Percentiles rank a stretch among this genome's conserved stretches.
Evolutionary conservation across 2,113 vertebrate genomes (phyloP).

Genomic region (Plotosus lineatus): DNA sequence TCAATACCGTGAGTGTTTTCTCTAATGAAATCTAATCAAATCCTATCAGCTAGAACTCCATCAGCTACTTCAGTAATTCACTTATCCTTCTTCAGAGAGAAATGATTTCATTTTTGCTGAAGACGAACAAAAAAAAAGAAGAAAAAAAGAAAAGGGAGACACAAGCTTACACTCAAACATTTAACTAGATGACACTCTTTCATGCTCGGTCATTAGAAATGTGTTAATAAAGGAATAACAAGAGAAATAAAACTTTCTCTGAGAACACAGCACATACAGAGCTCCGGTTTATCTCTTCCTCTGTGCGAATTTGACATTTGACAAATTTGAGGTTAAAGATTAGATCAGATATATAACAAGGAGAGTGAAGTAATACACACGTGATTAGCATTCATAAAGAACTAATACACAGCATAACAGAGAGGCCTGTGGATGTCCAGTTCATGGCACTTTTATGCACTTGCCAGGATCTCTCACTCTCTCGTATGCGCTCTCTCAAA

Average conservation of each 20-base stretch:
- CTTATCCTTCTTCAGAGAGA: slow-evolving; percentile 14
- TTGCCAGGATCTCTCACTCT: slow-evolving; percentile 15
- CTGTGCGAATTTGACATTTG: slow-evolving; percentile 5
- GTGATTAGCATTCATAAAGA: not conserved
- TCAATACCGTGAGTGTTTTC: not conserved
- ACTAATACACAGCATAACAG: not conserved
- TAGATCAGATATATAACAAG: slow-evolving; percentile 22
- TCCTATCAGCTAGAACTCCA: slow-evolving; percentile 33
- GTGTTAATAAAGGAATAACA: not conserved
- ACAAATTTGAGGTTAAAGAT: slow-evolving; percentile 30
- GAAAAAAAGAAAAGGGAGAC: slow-evolving; percentile 25
- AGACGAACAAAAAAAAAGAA: slow-evolving; percentile 16
- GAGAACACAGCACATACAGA: not conserved
- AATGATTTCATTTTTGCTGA: slow-evolving; percentile 17
- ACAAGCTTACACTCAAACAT: slow-evolving; percentile 1
- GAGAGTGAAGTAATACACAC: slow-evolving; percentile 21
- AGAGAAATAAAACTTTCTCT: slow-evolving; percentile 13
- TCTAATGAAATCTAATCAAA: slow-evolving; percentile 31
- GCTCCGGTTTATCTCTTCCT: slow-evolving; percentile 12
- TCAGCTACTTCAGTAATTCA: slow-evolving; percentile 31
- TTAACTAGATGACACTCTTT: slow-evolving; percentile 18
- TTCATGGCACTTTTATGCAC: slow-evolving; percentile 46
- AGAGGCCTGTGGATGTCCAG: slow-evolving; percentile 22
- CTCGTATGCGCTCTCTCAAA: no score
- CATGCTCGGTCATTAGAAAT: slow-evolving; percentile 20